Percentiles rank a stretch among this genome's conserved stretches.
Evolutionary conservation across 2,888 invertebrate species (phyloP).

Genomic region (Drosophila multiciliata): DNA sequence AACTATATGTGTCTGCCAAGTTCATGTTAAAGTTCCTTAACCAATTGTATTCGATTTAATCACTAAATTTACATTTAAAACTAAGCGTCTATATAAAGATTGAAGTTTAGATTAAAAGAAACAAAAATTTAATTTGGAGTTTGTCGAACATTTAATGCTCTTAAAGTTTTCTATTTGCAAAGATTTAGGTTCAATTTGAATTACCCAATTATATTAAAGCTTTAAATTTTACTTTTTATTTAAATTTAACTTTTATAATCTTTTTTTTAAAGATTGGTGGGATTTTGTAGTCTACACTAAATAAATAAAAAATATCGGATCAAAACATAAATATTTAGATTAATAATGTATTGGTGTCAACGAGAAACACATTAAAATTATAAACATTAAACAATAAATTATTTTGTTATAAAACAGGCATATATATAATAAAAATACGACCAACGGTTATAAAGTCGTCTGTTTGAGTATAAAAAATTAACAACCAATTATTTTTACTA

Average conservation of each 20-base stretch:
- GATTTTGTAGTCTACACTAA: neutral
- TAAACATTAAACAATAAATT: neutral
- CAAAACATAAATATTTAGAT: neutral
- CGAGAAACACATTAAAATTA: neutral
- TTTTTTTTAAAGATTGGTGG: neutral
- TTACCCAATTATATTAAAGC: neutral
- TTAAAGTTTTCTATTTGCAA: neutral
- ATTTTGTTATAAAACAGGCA: neutral
- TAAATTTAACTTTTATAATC: neutral
- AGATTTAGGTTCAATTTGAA: neutral
- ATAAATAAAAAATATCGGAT: neutral
- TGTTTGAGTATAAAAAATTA: conserved; percentile 1
- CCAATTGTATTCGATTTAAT: conserved; percentile 13
- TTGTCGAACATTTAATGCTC: neutral
- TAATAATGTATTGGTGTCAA: neutral
- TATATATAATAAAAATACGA: neutral
- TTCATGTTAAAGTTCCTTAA: conserved; percentile 17
- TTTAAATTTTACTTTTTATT: neutral
- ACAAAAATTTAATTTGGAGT: neutral
- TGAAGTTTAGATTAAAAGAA: neutral
- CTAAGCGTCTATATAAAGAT: conserved; percentile 1
- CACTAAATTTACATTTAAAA: conserved; percentile 17
- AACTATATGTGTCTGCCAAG: neutral
- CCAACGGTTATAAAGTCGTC: neutral
- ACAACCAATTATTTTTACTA: conserved; percentile 11